Conservation (phyloP, 30 jellyfish, hydroid and myxozoan genomes). For the Turritopsis dohrnii region DNA sequence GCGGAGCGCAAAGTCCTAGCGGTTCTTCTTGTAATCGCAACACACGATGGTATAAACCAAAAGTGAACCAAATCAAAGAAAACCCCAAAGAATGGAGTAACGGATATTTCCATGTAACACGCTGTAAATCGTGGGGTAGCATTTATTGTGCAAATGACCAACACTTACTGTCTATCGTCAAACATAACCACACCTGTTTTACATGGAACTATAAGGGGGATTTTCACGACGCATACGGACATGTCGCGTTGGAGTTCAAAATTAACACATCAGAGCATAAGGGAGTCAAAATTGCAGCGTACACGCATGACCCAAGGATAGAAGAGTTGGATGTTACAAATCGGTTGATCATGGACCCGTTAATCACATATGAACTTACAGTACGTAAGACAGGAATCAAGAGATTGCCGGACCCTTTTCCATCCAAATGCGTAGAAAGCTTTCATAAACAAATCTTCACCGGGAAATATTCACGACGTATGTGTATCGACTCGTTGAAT, state of each 20-base stretch:
- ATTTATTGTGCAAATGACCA: conserved; percentile 10
- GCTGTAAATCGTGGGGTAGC: conserved; percentile 29
- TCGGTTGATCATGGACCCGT: conserved; percentile 7
- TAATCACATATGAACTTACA: not conserved
- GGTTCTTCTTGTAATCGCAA: not conserved
- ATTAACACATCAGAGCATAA: not conserved
- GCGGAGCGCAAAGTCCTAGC: not conserved
- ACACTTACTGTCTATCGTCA: not conserved
- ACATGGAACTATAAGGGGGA: conserved; percentile 33
- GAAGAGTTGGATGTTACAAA: conserved; percentile 25
- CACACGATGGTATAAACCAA: not conserved
- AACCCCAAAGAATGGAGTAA: conserved; percentile 26
- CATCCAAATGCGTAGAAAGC: conserved; percentile 30
- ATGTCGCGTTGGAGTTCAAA: conserved; percentile 20
- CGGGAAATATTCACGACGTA: conserved; percentile 30
- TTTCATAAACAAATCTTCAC: conserved; percentile 15
- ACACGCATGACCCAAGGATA: conserved; percentile 15
- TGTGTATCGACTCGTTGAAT: conserved; percentile 27
- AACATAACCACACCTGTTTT: conserved; percentile 35
- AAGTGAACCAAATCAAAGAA: not conserved
- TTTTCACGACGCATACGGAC: conserved; percentile 34
- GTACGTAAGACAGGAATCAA: conserved; percentile 10
- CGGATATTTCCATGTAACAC: conserved; percentile 26
- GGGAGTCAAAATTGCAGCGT: not conserved
- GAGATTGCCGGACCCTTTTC: conserved; percentile 33